Conservation (phyloP, 1,140 invertebrate genomes). For the Brachionus manjavacas region DNA sequence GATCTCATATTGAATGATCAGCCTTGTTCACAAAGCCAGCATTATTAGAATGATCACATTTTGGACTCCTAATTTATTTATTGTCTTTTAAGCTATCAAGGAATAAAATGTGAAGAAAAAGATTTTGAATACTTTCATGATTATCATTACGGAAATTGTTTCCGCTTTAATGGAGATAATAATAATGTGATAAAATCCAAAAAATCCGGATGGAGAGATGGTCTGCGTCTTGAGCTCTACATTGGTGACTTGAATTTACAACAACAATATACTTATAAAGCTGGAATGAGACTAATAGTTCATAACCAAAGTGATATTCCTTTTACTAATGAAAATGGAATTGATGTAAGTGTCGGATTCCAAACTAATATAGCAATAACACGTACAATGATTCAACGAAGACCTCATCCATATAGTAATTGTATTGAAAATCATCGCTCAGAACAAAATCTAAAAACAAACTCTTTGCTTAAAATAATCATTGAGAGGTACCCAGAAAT, state of each 20-base stretch:
- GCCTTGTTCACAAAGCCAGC: too few relatives aligned
- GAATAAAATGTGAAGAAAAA: constrained; percentile 33
- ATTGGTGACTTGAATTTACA: background rate
- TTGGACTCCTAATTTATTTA: too few relatives aligned
- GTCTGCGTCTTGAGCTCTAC: background rate
- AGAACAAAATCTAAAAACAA: background rate
- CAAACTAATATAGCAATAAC: background rate
- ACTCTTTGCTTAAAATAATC: background rate
- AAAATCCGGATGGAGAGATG: background rate
- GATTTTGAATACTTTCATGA: constrained; percentile 31
- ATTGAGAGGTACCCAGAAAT: background rate
- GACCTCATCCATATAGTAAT: background rate
- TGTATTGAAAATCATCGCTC: background rate
- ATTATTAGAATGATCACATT: too few relatives aligned
- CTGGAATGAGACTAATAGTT: background rate
- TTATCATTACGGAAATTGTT: constrained; percentile 43
- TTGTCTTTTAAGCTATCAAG: constrained; percentile 31
- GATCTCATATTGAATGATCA: too few relatives aligned
- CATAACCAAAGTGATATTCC: background rate
- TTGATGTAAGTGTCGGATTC: background rate
- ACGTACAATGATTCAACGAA: background rate
- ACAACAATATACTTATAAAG: background rate
- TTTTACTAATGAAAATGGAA: background rate
- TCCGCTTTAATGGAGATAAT: constrained; percentile 42
- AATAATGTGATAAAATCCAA: background rate